These are phyloP conservation scores for Pipistrellus nathusii DNA, from an alignment of 2,797 vertebrate species.

Conservation along the genomic window DNA sequence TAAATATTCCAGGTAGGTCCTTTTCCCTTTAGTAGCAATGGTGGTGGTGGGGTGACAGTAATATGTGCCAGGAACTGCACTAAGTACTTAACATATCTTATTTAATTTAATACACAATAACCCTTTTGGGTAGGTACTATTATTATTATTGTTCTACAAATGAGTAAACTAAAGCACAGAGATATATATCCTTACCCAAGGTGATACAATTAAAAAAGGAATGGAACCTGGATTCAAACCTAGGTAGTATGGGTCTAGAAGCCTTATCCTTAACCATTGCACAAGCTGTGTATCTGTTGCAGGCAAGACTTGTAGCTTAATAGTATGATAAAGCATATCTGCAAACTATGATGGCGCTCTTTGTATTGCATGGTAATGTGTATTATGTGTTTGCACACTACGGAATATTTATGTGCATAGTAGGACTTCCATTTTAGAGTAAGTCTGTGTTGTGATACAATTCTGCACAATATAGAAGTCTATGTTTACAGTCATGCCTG, in stretches of 20 bases:
- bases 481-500: neutral
- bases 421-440: too few species aligned
- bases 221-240: constrained; percentile 27
- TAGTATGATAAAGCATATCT: neutral
- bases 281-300: constrained; percentile 31
- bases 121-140: neutral
- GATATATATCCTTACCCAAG: constrained; percentile 72
- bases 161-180: constrained; percentile 64
- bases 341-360: neutral
- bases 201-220: constrained; percentile 60
- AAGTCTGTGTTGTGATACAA: neutral
- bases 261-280: constrained; percentile 40
- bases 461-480: neutral
- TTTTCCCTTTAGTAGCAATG: neutral
- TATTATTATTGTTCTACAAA: constrained; percentile 43
- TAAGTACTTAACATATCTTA: constrained; percentile 1
- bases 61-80: neutral
- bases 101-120: constrained; percentile 1
- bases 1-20: neutral
- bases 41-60: neutral
- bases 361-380: neutral
- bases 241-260: constrained; percentile 47
- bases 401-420: neutral
- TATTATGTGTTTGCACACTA: neutral
- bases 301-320: constrained; percentile 14